phyloP scores from a whole-genome alignment of 2,113 vertebrate genomes.

The Clarias batrachus region DNA sequence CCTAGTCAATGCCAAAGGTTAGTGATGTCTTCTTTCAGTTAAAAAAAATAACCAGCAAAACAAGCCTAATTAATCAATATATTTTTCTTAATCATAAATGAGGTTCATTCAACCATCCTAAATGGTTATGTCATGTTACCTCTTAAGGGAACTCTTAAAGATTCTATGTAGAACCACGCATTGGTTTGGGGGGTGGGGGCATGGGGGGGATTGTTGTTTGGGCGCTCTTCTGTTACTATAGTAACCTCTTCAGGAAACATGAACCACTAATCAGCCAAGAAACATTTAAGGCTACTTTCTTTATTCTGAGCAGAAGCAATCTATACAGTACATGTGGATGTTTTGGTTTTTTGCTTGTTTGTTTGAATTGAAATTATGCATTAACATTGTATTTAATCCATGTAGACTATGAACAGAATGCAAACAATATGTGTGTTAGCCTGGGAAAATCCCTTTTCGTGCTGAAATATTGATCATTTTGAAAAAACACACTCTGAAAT shows the following conservation, averaged over 20 bases:
- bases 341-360: neutral
- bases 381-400: neutral
- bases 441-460: neutral
- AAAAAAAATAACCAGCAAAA: constrained; percentile 5
- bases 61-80: constrained; percentile 65
- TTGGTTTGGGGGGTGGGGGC: neutral
- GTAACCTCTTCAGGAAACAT: neutral
- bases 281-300: neutral
- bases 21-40: constrained; percentile 58
- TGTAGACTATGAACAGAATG: neutral
- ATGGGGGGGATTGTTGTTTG: too few relatives aligned
- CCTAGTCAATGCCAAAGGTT: constrained; percentile 90
- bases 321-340: neutral
- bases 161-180: neutral
- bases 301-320: neutral
- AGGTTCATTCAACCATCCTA: neutral
- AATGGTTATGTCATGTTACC: neutral
- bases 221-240: neutral
- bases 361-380: neutral
- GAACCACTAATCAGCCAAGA: neutral
- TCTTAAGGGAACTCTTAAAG: neutral
- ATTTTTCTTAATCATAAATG: neutral
- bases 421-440: neutral
- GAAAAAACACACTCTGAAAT: neutral
- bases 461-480: neutral